Base-by-base conservation (phyloP, 2,888 invertebrate species). In the Anticlea derivata region DNA sequence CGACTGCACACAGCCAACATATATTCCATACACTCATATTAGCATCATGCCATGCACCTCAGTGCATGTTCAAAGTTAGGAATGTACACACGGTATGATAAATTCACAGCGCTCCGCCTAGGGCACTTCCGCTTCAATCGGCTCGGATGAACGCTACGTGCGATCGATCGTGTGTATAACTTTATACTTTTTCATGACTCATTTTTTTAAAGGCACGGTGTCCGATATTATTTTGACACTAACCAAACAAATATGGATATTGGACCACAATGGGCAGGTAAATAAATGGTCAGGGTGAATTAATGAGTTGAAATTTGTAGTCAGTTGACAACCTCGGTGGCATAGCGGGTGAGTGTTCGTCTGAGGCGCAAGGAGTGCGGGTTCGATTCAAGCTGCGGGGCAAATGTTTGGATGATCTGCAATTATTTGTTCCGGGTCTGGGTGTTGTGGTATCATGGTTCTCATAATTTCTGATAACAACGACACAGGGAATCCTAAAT, bases 131-230 rank as follows among this genome's bases (percentile, higher is more conserved):
- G 86, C 83, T 81, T 68, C 80, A 74, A 77, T 84, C 82, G 80
- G 74, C 77, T 75, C 76, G 75, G 79, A 76, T 86, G 83, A 84
- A 81, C 68, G 78, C 73, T 66, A 75, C 65, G 66, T 61, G 69
- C 75, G 69, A 80, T 80, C 83, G 81, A 84, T 85, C 79, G 81
- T 83, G 71, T 85, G 79, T 75, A 77, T 75, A 83, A 84, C 80
- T 84, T 84, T 81, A 81, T 5, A 29, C 73, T 70, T 70, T 59
- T 68, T 65, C 61, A 62, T 74, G 17, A 17, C 2, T 17, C 17
- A 4, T 70, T 78, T 48, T 22, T 47, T 46, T 38, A 31, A 17
- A 47, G 26, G 1, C 23, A 22, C 10, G 7, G 22, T 12, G 31
- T 20, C 27, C 22, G 5, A 12, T 27, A 6, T 27, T 6, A 35